Percentiles rank a stretch among this genome's conserved stretches.
Evolutionary conservation across 2,113 vertebrate genomes (phyloP).

Genomic region (Terrapene triunguis): DNA sequence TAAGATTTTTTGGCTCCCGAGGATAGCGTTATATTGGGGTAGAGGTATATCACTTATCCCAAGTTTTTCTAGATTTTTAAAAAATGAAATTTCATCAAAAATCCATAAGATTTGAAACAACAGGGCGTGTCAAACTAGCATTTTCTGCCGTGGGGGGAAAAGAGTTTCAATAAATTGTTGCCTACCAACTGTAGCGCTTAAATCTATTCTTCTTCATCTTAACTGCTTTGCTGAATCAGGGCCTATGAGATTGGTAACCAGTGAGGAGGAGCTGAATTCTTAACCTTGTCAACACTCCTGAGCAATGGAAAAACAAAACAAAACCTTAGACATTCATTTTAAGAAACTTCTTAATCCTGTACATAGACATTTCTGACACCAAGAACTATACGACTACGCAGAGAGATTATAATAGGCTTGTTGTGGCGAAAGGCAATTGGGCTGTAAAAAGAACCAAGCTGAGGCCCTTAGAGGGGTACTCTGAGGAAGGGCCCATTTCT

Average conservation of each 20-base stretch:
- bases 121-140: neutral
- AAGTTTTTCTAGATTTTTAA: neutral
- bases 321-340: neutral
- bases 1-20: too few species aligned
- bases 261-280: neutral
- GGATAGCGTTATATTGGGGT: too few species aligned
- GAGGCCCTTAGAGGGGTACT: neutral
- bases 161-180: neutral
- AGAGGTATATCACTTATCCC: neutral
- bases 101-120: neutral
- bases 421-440: neutral
- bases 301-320: neutral
- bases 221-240: neutral
- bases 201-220: neutral
- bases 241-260: neutral
- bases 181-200: neutral
- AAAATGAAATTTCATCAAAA: neutral
- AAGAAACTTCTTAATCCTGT: neutral
- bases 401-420: neutral
- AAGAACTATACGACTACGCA: neutral
- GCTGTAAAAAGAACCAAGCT: neutral
- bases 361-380: neutral
- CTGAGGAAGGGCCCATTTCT: neutral
- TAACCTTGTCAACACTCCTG: neutral
- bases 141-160: accelerated